Base-by-base conservation (phyloP, 2,888 invertebrate species). In the Griposia aprilina region DNA sequence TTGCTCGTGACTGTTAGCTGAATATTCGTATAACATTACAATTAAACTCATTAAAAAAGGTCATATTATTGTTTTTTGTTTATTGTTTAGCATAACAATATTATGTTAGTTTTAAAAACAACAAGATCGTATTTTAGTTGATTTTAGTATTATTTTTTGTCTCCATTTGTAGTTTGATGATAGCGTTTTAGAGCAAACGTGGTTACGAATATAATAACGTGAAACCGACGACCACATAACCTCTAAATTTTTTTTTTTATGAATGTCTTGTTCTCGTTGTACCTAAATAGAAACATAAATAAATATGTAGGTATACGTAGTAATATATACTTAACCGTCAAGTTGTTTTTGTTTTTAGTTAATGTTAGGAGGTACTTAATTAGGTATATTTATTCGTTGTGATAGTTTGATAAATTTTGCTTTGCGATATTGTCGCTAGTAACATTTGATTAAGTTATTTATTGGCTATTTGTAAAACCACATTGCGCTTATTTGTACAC, bases 391-490 rank as follows among this genome's bases (percentile, higher is more conserved):
- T 78, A 41, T 26, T 50, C n/a, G 36, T 15, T 15, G 36, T 30
- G 55, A 41, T n/a, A n/a, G 17, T 59, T 63, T 10, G 11, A 59
- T 52, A 45, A 4, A 30, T 45, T 23, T 57, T 41, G 82, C 76
- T 82, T 80, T 52, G n/a, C 45, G 36, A 26, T 82, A 69, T 69
- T 52, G 26, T 68, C 15, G 55, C 17, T 23, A n/a, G 20, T 55
- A 48, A 52, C 15, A 41, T 50, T 45, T 30, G 11, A n/a, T 6
- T 63, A 48, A 62, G 11, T 17, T 11, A 62, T 62, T 57, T 65
- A 59, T 50, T 62, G 23, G 63, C 63, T 66, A 63, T 74, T 57
- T 45, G 52, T 65, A n/a, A 65, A 65, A 52, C 17, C 26, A 23
- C 45, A 5, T 36, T 60, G 48, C 65, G 82, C 65, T 80, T 82